These are phyloP conservation scores for Drosophila nr. fundita DNA, from an alignment of 2,888 invertebrate genomes.

Conservation along the genomic window DNA sequence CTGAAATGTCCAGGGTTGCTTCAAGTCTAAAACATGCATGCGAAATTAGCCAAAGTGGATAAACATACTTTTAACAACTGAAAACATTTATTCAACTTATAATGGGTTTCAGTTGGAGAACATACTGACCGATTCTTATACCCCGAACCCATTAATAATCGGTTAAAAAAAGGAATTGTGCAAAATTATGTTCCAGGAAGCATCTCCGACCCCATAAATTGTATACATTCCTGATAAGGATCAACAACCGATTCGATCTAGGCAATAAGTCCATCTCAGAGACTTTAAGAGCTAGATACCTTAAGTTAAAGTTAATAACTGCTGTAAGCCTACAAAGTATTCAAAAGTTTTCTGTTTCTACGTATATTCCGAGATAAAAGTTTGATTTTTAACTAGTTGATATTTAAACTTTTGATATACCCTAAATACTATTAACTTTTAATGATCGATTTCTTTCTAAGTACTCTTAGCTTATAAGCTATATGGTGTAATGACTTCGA, in stretches of 20 bases:
- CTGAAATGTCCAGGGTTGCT: constrained; percentile 39
- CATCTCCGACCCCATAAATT: background rate
- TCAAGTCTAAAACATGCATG: background rate
- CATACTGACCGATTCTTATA: background rate
- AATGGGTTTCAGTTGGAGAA: background rate
- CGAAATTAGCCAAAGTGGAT: background rate
- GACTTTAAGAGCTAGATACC: background rate
- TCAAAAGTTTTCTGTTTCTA: no score
- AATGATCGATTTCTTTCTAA: background rate
- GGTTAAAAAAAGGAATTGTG: background rate
- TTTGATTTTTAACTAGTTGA: no score
- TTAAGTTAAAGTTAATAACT: no score
- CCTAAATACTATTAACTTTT: background rate
- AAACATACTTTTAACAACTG: no score
- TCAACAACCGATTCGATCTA: background rate
- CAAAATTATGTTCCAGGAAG: background rate
- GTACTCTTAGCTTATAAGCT: background rate
- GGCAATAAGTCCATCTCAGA: background rate
- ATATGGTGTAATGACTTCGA: no score
- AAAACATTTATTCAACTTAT: background rate
- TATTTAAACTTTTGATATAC: no score
- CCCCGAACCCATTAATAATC: background rate
- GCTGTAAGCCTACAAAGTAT: no score
- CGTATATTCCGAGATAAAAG: no score
- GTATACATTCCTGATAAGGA: background rate